phyloP scores from a whole-genome alignment of 2,888 invertebrate genomes.

The Folsomia manolachei region DNA sequence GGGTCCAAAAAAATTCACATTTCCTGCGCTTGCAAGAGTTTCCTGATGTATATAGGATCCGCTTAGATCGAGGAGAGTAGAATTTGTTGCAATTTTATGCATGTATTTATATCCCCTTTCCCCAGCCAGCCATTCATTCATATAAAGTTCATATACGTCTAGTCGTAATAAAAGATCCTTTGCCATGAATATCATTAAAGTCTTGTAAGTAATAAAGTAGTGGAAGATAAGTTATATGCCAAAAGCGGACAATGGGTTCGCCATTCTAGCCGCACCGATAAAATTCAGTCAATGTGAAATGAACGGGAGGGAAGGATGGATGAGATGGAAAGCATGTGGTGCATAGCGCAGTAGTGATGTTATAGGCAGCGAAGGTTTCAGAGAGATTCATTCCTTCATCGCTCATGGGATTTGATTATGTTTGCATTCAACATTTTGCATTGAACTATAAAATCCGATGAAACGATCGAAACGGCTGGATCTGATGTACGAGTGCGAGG shows the following conservation, averaged over 20 bases:
- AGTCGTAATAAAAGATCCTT: not conserved
- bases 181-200: constrained; percentile 7
- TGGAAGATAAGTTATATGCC: constrained; percentile 2
- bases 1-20: not conserved
- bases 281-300: not conserved
- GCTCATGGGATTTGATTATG: constrained; percentile 3
- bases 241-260: not conserved
- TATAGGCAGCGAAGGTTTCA: not conserved
- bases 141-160: too few relatives aligned
- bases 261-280: not conserved
- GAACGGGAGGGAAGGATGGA: not conserved
- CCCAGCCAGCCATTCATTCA: not conserved
- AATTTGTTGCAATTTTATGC: constrained; percentile 14
- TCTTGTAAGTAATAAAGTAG: constrained; percentile 1
- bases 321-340: not conserved
- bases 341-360: too few relatives aligned
- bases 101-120: not conserved
- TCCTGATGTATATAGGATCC: not conserved
- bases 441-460: not conserved
- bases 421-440: constrained; percentile 10
- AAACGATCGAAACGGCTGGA: too few relatives aligned
- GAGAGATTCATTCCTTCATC: constrained; percentile 2
- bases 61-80: not conserved
- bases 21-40: not conserved
- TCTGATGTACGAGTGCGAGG: not conserved